Evolutionary conservation across 1,140 invertebrate genomes (phyloP), one percentile per base, ranked within the genome.

Genomic region (Delia radicum): DNA sequence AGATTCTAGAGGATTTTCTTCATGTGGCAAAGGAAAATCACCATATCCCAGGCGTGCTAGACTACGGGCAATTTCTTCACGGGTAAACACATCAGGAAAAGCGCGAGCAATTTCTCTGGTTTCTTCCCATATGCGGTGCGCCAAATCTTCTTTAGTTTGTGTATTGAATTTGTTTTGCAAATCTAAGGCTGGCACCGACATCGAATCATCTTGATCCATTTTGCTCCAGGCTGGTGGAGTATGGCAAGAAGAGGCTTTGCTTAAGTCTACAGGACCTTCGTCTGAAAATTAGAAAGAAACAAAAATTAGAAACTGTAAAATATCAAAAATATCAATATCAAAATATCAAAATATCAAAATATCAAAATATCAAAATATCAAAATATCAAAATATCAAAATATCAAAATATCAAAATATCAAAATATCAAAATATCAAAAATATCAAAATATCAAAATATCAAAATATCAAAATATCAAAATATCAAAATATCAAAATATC

Each of bases 51-150:
- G 62, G 0, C 83, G 81, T 0, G 81, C 81, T 29, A 85, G 26
- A 27, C 83, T 85, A 29, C 80, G 83, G 27, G 83, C 83, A 3
- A 85, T 85, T 67, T 85, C 83, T 73, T 85, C 83, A 24, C 83
- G 81, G 0, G 83, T 85, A 3, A 85, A 85, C 7, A 85, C 83
- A 72, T 85, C 83, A 26, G 83, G 83, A 79, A 85, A 85, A 31
- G 83, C 83, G 0, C 81, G 79, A 0, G 83, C 83, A 26, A 85
- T 85, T 29, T 85, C 83, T 2, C 83, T 79, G 1, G 83, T 85
- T 27, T 85, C 83, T 76, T 85, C 83, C 81, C 81, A 85, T 26
- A 85, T 85, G 61, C 83, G 83, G 1, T 81, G 83, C 1, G 83
- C 83, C 29, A 85, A 67, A 27, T 85, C 81, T 65, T 85, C 83